Conservation (phyloP, 2,113 vertebrate species). For the Anthoscopus minutus region DNA sequence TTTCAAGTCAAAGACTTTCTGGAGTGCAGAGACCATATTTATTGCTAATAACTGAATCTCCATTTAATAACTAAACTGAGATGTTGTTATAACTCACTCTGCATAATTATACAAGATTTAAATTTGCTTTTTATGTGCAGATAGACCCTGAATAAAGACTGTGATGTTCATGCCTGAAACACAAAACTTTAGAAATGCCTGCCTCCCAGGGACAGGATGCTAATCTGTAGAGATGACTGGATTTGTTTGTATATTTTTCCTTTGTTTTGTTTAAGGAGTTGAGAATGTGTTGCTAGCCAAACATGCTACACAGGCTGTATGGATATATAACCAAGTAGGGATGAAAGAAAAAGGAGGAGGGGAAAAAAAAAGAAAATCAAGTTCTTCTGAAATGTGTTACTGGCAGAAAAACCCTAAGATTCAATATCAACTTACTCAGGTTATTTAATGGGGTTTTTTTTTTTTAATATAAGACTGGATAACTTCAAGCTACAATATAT, state of each 20-base stretch:
- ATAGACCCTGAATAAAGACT: background rate
- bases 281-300: background rate
- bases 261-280: background rate
- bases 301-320: background rate
- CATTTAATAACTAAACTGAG: background rate
- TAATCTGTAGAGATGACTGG: background rate
- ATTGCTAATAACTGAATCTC: background rate
- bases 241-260: background rate
- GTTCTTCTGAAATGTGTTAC: background rate
- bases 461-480: background rate
- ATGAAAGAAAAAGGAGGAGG: rapidly evolving
- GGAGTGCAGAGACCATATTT: background rate
- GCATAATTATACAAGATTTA: background rate
- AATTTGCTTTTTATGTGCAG: background rate
- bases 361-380: background rate
- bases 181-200: background rate
- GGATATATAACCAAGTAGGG: background rate
- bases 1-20: background rate
- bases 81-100: background rate
- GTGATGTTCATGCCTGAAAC: background rate
- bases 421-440: background rate
- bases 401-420: background rate
- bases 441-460: too few species aligned
- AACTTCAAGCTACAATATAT: background rate
- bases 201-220: background rate